These are phyloP conservation scores for Probaryconus sp. DNA, from an alignment of 1,140 invertebrate species.

Conservation along the genomic window DNA sequence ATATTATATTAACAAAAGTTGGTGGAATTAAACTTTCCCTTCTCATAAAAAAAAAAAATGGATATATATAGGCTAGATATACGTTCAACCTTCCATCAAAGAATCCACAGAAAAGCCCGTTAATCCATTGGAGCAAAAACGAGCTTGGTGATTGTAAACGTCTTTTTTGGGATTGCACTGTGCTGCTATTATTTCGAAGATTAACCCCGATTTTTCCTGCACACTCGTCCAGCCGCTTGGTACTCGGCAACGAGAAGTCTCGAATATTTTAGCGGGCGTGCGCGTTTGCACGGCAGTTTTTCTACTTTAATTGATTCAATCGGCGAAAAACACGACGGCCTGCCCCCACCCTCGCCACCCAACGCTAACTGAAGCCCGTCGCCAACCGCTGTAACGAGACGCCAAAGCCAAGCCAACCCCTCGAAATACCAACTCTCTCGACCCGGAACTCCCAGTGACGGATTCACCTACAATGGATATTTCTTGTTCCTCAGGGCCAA, in stretches of 20 bases:
- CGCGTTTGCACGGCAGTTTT: conserved; percentile 64
- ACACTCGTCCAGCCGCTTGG: conserved; percentile 37
- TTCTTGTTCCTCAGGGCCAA: conserved; percentile 1
- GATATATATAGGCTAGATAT: no score
- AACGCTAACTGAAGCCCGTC: no score
- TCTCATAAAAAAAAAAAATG: no score
- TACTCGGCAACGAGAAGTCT: conserved; percentile 46
- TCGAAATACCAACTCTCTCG: conserved; percentile 65
- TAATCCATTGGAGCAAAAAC: conserved; percentile 43
- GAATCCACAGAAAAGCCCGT: conserved; percentile 51
- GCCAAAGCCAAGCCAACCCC: conserved; percentile 71
- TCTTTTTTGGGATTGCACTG: conserved; percentile 49
- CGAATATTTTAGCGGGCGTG: conserved; percentile 63
- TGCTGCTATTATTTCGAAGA: conserved; percentile 58
- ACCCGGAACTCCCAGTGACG: conserved; percentile 52
- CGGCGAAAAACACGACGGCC: conserved; percentile 72
- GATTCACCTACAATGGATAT: conserved; percentile 37
- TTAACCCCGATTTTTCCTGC: conserved; percentile 61
- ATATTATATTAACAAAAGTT: no score
- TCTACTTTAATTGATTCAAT: conserved; percentile 75
- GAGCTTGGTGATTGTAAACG: conserved; percentile 49
- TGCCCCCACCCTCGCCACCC: conserved; percentile 56
- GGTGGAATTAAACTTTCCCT: no score
- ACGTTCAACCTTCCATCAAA: conserved; percentile 47
- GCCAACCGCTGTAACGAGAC: conserved; percentile 73